Base-by-base conservation (phyloP, 2,797 vertebrate species). In the Sebastes taczanowskii region DNA sequence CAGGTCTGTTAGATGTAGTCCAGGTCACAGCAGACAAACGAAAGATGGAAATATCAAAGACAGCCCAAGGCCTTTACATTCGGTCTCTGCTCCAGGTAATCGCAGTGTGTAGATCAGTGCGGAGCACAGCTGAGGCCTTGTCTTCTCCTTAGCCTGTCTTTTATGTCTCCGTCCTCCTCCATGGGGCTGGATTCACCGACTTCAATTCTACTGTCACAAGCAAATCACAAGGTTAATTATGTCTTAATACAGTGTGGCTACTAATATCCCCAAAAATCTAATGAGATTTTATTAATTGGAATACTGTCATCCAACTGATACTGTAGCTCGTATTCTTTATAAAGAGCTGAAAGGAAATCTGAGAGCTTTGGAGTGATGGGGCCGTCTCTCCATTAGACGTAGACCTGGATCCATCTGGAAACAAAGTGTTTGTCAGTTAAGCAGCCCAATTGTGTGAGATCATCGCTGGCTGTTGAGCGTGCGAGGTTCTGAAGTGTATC, bases 21-120 rank as follows among this genome's bases (percentile, higher is more conserved):
- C 93, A 94, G 95, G 95, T 96, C 94, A 90, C 75, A 83, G 90
- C 89, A 88, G 91, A 92, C 83, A 86, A 87, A 91, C 64, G 67
- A 78, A 91, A 64, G 74, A 89, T 90, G 94, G 92, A 96, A 96
- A 96, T 96, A 96, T 95, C 95, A 96, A 94, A 96, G 94, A 89
- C 91, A 83, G 95, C 95, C 94, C 89, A 89, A 95, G 95, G 95
- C 95, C 85, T 94, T 94, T 94, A 94, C 93, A 92, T 95, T 94
- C 70, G 69, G 71, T 91, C 90, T 86, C 83, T 92, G 93, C 95
- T 94, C 78, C 93, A 95, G 94, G 95, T 95, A 89, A 88, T 89
- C 87, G 53, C 70, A 90, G 86, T 73, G 84, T 85, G 89, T 77
- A 90, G 86, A 90, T 90, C 88, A 88, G 89, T 55, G 65, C 29